Base-by-base conservation (phyloP, 2,113 vertebrate species). In the Marmota monax region DNA sequence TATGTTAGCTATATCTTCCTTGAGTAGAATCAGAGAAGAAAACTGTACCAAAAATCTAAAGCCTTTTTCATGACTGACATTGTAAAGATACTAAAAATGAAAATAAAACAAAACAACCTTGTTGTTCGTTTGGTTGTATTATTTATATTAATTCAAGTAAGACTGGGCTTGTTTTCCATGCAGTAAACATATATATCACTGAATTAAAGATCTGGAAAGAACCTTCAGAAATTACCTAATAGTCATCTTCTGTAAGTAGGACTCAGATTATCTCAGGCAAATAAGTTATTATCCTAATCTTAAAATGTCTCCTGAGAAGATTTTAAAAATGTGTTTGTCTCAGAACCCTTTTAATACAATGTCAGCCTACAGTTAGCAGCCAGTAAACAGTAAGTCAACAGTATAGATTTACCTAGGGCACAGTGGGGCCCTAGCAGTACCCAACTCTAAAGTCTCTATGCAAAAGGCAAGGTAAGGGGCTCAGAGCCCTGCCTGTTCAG, bases 251-350 rank as follows among this genome's bases (percentile, higher is more conserved):
- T 58, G 56, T 58, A 92, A 89, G 56, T 58, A 84, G 20, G 39
- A 95, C 80, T 73, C 56, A 79, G 69, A 87, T 32, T 45, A 77
- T 70, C 58, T 77, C 34, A 88, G 32, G 48, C 12, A 91, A 90
- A 72, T 39, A 74, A 42, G 39, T 77, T 92, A 83, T 18, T 58
- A 48, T 58, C 18, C n/a, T 67, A 87, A 56, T 92, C 23, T 87
- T 27, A 95, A 95, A 91, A 86, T 83, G 77, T 10, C 13, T 94
- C 58, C 67, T 94, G 48, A 85, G 80, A 94, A 88, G 39, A 88
- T 51, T 88, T 87, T 63, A 80, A 73, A 88, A 84, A 23, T 87
- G 25, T 80, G 76, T 87, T 69, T 65, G 29, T 63, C 37, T 63
- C 69, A 94, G 73, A 88, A 93, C 84, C 27, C 18, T 86, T 90